Base-by-base conservation (phyloP, 1,140 invertebrate species). In the Cyphomyrmex costatus region DNA sequence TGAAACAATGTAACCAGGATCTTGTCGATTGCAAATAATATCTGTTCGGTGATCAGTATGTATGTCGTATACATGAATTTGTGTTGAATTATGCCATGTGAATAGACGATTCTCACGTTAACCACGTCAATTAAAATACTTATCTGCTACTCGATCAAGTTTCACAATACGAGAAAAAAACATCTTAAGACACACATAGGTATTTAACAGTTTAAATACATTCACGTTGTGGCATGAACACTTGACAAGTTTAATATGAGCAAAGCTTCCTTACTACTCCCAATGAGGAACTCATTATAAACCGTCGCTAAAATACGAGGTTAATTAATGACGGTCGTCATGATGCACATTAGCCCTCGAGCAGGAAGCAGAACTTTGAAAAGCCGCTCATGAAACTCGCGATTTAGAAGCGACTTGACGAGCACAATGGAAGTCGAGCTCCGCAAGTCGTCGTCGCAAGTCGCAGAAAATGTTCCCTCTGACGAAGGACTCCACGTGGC, bases 1-100 rank as follows among this genome's bases (percentile, higher is more conserved):
- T 71, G 80, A 92, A 87, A 90, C 89, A 92, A 92, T 92, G 65
- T 60, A 63, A 49, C 7, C 80, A 58, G 49, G 51, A n/a, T 56
- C 51, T 68, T 63, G 60, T 58, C 65, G 79, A 74, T 79, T 74
- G 76, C 73, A 60, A 89, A 87, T 82, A 85, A 90, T 83, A 79
- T 71, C 42, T 24, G 24, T 19, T 60, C 61, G 14, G 4, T 46
- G 5, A 73, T 33, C 53, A 24, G 12, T 12, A 36, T 19, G 14
- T 46, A n/a, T 21, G 14, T 42, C 10, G 14, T 8, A 19, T 53
- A 68, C 10, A 36, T 70, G 30, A 80, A 80, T 80, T 77, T 24
- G 16, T 58, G 19, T 53, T 70, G 16, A 60, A 61, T 78, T 36
- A 19, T 66, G 46, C 56, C 16, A 10, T 14, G 16, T 33, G 21